These are phyloP conservation scores for Bolinopsis microptera DNA, from an alignment of 37 sponge, comb jelly and placozoan genomes.

Conservation along the genomic window DNA sequence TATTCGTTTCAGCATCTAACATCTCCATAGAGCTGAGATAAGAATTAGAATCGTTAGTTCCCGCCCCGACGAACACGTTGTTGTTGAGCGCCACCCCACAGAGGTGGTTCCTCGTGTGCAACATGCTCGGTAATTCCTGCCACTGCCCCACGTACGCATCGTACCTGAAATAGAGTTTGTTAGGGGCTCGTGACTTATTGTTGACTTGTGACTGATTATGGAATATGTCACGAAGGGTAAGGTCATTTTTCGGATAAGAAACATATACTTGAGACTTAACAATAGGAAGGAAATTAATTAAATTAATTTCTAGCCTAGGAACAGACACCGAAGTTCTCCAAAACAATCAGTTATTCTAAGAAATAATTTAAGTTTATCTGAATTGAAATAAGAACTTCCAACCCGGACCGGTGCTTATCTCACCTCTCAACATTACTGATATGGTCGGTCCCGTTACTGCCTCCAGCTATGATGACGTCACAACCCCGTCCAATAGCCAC, in stretches of 20 bases:
- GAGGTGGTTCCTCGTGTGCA: conserved; percentile 60
- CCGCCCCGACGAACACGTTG: conserved; percentile 13
- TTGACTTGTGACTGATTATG: no score
- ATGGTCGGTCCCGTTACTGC: conserved; percentile 51
- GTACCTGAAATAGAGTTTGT: conserved; percentile 22
- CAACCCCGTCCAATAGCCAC: conserved; percentile 49
- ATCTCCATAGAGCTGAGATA: conserved; percentile 8
- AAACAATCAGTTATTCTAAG: no score
- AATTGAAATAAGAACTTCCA: no score
- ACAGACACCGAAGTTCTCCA: no score
- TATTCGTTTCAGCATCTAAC: not conserved
- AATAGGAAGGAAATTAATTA: no score
- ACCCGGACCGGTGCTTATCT: no score
- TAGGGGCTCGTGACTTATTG: not conserved
- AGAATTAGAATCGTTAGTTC: conserved; percentile 42
- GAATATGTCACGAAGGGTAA: no score
- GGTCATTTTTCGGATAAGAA: no score
- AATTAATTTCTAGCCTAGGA: no score
- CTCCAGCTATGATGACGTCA: conserved; percentile 56
- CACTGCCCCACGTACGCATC: conserved; percentile 31
- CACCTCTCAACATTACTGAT: conserved; percentile 49
- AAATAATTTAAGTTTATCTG: no score
- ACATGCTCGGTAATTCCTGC: conserved; percentile 60
- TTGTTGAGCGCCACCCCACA: conserved; percentile 14
- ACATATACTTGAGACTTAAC: no score